phyloP scores from a whole-genome alignment of 2,888 invertebrate species.

The Nesidiocoris tenuis region DNA sequence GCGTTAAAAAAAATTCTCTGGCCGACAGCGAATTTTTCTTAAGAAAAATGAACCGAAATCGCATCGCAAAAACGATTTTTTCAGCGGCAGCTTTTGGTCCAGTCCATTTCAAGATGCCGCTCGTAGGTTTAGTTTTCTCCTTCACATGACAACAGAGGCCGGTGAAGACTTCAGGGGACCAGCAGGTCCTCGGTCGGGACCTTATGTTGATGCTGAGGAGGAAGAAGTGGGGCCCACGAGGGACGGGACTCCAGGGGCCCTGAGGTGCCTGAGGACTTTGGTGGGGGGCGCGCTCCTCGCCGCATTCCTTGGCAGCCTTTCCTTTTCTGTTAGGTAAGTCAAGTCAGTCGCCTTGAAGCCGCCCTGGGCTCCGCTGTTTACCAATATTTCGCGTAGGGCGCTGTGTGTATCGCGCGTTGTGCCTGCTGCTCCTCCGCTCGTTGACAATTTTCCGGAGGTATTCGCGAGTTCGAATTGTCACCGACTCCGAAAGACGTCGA shows the following conservation, averaged over 20 bases:
- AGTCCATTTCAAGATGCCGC: conserved; percentile 31
- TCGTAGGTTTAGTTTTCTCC: conserved; percentile 23
- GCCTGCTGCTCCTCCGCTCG: too few species aligned
- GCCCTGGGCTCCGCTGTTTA: neutral
- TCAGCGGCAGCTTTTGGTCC: neutral
- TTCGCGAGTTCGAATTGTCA: too few species aligned
- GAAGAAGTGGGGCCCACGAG: neutral
- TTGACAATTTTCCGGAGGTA: too few species aligned
- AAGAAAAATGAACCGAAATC: too few species aligned
- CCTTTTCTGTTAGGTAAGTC: conserved; percentile 42
- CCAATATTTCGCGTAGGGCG: neutral
- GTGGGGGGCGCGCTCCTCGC: conserved; percentile 15
- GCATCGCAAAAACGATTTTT: neutral
- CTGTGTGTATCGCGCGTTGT: neutral
- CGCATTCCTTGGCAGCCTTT: conserved; percentile 39
- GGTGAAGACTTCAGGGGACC: neutral
- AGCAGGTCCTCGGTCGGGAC: neutral
- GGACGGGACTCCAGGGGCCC: too few species aligned
- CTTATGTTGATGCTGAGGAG: neutral
- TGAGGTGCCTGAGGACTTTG: neutral
- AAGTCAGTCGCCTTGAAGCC: conserved; percentile 39
- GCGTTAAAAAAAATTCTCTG: neutral
- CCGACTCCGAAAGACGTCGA: too few species aligned
- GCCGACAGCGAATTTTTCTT: neutral
- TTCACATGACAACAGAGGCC: neutral